Evolutionary conservation across 1,140 invertebrate species (phyloP), one percentile per base, ranked within the genome.

Genomic region (Planococcus citri): DNA sequence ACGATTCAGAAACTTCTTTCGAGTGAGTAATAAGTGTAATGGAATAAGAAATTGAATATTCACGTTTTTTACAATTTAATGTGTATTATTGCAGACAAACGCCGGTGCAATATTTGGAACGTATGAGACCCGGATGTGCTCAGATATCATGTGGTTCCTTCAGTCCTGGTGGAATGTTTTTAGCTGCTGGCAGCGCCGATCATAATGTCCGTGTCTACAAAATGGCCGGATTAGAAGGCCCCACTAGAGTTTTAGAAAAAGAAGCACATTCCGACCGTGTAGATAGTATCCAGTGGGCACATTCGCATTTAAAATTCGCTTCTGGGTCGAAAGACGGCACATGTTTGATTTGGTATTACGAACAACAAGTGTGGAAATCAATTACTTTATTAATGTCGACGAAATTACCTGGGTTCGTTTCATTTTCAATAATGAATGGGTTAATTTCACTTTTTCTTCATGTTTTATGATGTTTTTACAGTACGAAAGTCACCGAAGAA

Each of bases 301-400:
- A 97, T 78, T 79, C 79, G 27, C 88, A 90, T 0, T 78, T 92
- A 72, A 80, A 84, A 76, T 97, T 99, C 80, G 86, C 97, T 60
- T 97, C 93, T 51, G 97, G 97, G 14, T 94, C 92, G 73, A 96
- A 95, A 80, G 97, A 99, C 83, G 97, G 97, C 9, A 93, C 89
- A 2, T 95, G 95, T 0, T 86, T 91, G 73, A 87, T 99, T 69
- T 99, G 97, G 96, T 83, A 86, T 71, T 94, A 92, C 78, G 87
- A 94, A 78, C 83, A 88, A 68, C 92, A 94, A 75, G 86, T 93
- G 74, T 97, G 95, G 95, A 84, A 87, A 37, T 87, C 86, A 72
- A 82, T 85, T 21, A 83, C 86, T 73, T 80, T 98, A 6, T 80
- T 87, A 68, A 92, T 91, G 89, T 84, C 80, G 0, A 83, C 83